Base-by-base conservation (phyloP, 2,113 vertebrate genomes). In the Sander lucioperca region DNA sequence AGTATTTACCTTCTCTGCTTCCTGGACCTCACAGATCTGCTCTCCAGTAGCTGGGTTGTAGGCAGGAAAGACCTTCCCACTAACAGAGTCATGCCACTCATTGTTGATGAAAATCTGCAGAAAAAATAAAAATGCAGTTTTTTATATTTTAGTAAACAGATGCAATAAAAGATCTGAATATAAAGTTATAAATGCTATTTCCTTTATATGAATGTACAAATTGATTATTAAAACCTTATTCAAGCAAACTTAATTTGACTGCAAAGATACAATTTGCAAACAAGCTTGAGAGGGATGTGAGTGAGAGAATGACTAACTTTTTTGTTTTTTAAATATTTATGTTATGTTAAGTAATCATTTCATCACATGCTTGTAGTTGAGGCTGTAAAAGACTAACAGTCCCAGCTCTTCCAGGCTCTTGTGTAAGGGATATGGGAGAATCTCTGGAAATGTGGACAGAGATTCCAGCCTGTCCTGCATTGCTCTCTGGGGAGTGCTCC, bases 51-150 rank as follows among this genome's bases (percentile, higher is more conserved):
- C 95, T 12, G 98, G 98, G 86, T 99, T 98, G 86, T 94, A 96
- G 13, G 96, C 94, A 10, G 97, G 94, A 88, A 99, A 99, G 21
- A 95, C 95, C 90, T 96, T 96, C 30, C 97, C 97, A 21, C 96
- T 98, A 79, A 97, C 96, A 5, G 98, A 99, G 93, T 96, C 97
- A 61, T 99, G 98, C 98, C 98, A 99, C 86, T 99, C 98, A 14
- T 99, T 99, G 92, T 99, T 99, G 90, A 99, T 99, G 90, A 99
- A 99, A 89, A 99, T 97, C 98, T 99, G 92, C 33, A 36, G 36
- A 27, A 21, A 63, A 48, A 85, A 39, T n/a, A n/a, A 88, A 50
- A 83, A 80, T 43, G 58, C 43, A 62, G 13, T 62, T 21, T 72
- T 58, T 6, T 25, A 18, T 45, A 14, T 45, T 86, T 87, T n/a